These are phyloP conservation scores for Forbesichthys papilliferus DNA, from an alignment of 2,113 vertebrate genomes.

Conservation along the genomic window DNA sequence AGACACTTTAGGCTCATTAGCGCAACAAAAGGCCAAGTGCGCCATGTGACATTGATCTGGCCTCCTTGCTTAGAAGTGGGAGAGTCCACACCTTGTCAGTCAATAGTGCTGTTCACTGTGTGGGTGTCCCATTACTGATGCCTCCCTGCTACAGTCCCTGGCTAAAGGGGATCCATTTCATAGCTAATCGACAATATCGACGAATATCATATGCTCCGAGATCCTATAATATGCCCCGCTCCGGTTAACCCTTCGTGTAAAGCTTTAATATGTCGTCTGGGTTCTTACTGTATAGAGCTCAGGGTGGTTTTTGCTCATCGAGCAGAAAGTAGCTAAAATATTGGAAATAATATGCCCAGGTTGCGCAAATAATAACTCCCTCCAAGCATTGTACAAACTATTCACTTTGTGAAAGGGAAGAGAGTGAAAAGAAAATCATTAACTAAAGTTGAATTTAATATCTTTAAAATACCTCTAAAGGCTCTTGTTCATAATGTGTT, in stretches of 20 bases:
- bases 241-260: slow-evolving; percentile 48
- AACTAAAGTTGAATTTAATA: no score
- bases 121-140: slow-evolving; percentile 65
- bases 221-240: slow-evolving; percentile 24
- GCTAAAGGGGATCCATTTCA: slow-evolving; percentile 68
- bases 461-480: no score
- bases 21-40: slow-evolving; percentile 15
- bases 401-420: no score
- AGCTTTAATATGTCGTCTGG: background rate
- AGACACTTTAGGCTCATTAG: slow-evolving; percentile 60
- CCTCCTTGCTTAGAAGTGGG: slow-evolving; percentile 20
- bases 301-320: no score
- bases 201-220: slow-evolving; percentile 65
- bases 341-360: no score
- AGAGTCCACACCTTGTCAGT: slow-evolving; percentile 56
- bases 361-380: no score
- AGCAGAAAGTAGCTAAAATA: no score
- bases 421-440: no score
- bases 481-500: no score
- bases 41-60: slow-evolving; percentile 8
- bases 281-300: background rate
- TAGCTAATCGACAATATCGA: slow-evolving; percentile 71
- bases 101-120: slow-evolving; percentile 42
- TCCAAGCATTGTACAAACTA: no score
- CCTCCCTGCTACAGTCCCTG: slow-evolving; percentile 52